Conservation (phyloP, 2,888 invertebrate species). For the Rapana venosa region DNA sequence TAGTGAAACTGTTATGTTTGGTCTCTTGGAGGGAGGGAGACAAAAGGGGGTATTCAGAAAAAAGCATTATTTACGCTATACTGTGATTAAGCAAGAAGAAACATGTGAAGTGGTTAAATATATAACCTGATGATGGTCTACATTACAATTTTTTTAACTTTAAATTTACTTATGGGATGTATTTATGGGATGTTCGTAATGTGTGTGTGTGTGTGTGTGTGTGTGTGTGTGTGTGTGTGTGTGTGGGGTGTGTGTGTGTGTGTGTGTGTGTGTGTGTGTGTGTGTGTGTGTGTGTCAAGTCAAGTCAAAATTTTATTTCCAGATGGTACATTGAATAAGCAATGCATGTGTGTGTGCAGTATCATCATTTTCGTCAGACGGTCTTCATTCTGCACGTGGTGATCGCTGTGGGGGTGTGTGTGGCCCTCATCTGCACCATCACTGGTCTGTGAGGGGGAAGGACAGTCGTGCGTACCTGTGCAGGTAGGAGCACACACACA, state of each 20-base stretch:
- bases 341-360: neutral
- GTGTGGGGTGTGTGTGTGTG: neutral
- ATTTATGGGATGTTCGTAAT: neutral
- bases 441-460: neutral
- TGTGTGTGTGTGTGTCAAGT: neutral
- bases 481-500: neutral
- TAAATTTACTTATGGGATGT: neutral
- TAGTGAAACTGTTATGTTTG: no score
- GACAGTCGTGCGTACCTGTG: neutral
- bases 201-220: constrained; percentile 22
- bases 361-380: neutral
- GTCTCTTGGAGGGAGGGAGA: neutral
- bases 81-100: neutral
- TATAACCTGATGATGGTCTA: neutral
- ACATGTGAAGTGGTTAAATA: neutral
- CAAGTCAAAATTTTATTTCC: no score
- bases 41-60: neutral
- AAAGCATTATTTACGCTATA: neutral
- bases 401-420: neutral
- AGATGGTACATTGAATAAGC: no score
- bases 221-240: constrained; percentile 17
- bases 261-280: neutral
- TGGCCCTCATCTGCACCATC: neutral
- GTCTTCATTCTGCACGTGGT: constrained; percentile 1
- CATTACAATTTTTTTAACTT: no score